phyloP scores from a whole-genome alignment of 2,113 vertebrate genomes.

The Rhea americana region DNA sequence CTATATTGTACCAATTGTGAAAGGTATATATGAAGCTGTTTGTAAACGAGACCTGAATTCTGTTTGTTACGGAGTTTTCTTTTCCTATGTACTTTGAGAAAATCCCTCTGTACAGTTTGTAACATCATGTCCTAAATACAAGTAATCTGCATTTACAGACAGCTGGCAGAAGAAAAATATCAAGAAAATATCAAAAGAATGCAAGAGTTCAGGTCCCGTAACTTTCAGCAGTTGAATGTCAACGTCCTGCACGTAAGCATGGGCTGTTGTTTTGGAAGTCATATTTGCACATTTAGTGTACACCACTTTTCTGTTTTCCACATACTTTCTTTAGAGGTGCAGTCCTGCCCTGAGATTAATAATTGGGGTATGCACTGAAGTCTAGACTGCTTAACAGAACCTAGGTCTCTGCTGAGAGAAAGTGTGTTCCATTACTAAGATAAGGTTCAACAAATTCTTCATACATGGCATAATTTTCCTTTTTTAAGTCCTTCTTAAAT shows the following conservation, averaged over 20 bases:
- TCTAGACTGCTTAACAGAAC: background rate
- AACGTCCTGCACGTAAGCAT: conserved; percentile 72
- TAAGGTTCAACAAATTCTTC: background rate
- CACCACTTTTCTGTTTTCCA: background rate
- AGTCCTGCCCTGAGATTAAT: background rate
- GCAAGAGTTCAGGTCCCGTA: conserved; percentile 74
- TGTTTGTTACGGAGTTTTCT: background rate
- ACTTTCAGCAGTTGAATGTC: conserved; percentile 70
- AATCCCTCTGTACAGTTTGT: background rate
- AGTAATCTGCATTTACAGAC: conserved; percentile 70
- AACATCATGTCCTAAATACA: background rate
- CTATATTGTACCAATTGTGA: background rate
- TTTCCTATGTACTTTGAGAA: background rate
- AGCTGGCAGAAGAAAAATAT: conserved; percentile 83
- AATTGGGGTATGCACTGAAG: background rate
- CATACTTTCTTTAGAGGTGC: background rate
- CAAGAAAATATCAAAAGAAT: conserved; percentile 79
- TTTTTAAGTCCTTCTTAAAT: background rate
- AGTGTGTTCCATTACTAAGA: background rate
- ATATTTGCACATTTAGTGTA: background rate
- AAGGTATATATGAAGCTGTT: background rate
- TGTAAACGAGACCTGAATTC: background rate
- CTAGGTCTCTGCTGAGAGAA: background rate
- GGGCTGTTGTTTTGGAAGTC: background rate
- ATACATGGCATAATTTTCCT: background rate